These are phyloP conservation scores for Ophioninae sp. DNA, from an alignment of 2,888 invertebrate genomes.

Conservation along the genomic window DNA sequence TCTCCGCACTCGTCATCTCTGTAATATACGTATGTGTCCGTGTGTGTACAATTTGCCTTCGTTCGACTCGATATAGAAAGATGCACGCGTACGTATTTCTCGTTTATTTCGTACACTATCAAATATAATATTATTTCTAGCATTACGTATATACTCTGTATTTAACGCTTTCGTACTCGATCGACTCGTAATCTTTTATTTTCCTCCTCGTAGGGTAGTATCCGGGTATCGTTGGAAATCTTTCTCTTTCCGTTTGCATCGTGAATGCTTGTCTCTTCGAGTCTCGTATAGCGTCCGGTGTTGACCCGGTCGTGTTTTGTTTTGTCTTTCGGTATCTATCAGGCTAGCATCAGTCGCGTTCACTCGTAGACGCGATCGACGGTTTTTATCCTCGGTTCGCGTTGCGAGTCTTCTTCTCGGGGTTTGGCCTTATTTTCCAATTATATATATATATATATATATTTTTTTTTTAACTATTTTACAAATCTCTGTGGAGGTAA, in stretches of 20 bases:
- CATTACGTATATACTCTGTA: conserved; percentile 61
- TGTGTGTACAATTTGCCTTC: conserved; percentile 26
- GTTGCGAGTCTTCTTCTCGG: conserved; percentile 20
- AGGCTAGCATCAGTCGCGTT: no score
- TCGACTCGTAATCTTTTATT: no score
- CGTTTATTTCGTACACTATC: conserved; percentile 55
- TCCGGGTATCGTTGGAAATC: no score
- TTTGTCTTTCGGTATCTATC: no score
- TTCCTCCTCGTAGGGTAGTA: neutral
- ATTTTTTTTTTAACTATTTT: conserved; percentile 40
- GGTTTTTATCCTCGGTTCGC: neutral
- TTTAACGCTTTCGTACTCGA: conserved; percentile 35
- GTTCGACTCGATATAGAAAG: conserved; percentile 45
- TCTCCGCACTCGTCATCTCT: conserved; percentile 38
- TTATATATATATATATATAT: neutral
- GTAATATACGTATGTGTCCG: conserved; percentile 37
- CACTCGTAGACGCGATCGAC: no score
- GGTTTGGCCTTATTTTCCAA: neutral
- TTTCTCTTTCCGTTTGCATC: no score
- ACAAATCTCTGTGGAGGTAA: conserved; percentile 62
- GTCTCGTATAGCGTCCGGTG: no score
- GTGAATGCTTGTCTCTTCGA: no score
- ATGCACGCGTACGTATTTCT: conserved; percentile 40
- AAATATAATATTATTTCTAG: conserved; percentile 59
- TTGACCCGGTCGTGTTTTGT: no score